Conservation (phyloP, 2,888 invertebrate species). For the Agriotes lineatus region DNA sequence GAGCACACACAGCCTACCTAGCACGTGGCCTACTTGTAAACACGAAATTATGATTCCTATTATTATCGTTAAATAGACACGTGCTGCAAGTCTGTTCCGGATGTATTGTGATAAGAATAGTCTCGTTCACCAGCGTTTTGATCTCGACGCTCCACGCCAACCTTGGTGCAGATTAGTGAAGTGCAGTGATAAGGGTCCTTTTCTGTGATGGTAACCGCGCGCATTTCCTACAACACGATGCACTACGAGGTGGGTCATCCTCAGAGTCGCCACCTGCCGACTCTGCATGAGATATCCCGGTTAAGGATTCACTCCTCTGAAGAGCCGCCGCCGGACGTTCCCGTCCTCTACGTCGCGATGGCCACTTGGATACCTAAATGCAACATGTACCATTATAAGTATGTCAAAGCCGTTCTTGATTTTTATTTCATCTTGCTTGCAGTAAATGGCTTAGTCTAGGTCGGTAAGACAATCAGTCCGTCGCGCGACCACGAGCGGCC, state of each 20-base stretch:
- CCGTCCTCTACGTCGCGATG: conserved; percentile 79
- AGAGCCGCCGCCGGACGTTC: conserved; percentile 72
- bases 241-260: conserved; percentile 73
- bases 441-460: conserved; percentile 24
- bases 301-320: conserved; percentile 69
- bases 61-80: conserved; percentile 16
- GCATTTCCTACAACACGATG: conserved; percentile 74
- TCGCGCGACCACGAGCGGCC: neutral
- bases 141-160: neutral
- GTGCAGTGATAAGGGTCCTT: conserved; percentile 54
- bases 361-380: conserved; percentile 84
- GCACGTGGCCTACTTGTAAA: conserved; percentile 31
- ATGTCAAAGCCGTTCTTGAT: conserved; percentile 32
- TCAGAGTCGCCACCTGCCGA: conserved; percentile 64
- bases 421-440: conserved; percentile 11
- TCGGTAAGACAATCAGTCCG: conserved; percentile 12
- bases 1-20: neutral
- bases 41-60: conserved; percentile 6
- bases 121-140: neutral
- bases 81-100: neutral
- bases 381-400: conserved; percentile 60
- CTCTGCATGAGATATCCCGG: conserved; percentile 73
- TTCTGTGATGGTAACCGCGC: conserved; percentile 71
- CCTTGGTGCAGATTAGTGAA: neutral
- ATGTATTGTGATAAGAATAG: neutral